Evolutionary conservation across 1,140 invertebrate species (phyloP).

Genomic region (Anthonomus grandis): DNA sequence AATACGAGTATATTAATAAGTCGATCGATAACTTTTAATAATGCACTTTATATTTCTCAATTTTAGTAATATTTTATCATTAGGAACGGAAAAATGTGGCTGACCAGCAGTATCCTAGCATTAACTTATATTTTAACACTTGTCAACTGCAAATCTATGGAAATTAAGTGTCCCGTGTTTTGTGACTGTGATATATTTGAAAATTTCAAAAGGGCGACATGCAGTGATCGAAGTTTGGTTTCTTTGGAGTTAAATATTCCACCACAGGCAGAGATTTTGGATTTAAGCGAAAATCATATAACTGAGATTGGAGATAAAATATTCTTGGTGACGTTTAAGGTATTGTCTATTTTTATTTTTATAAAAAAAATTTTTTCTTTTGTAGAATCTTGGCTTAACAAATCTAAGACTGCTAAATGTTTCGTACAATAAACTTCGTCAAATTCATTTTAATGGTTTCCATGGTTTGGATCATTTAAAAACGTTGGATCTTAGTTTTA

Average conservation of each 20-base stretch:
- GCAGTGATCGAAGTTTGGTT: constrained; percentile 51
- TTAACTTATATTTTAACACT: too few species aligned
- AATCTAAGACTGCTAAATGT: constrained; percentile 36
- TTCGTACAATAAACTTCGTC: constrained; percentile 32
- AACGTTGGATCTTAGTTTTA: constrained; percentile 38
- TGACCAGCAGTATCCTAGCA: too few species aligned
- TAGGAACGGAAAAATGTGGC: too few species aligned
- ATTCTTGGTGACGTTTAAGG: constrained; percentile 53
- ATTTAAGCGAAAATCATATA: constrained; percentile 52
- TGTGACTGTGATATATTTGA: constrained; percentile 53
- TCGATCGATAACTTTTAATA: too few species aligned
- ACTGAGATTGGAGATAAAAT: constrained; percentile 52
- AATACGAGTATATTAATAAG: too few species aligned
- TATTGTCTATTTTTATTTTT: neutral
- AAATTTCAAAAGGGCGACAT: constrained; percentile 51
- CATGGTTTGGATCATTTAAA: constrained; percentile 30
- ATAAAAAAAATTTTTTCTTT: neutral
- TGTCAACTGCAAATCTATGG: neutral
- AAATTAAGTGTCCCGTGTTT: constrained; percentile 49
- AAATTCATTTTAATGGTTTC: constrained; percentile 36
- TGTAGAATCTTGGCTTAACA: constrained; percentile 32
- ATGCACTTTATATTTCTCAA: too few species aligned
- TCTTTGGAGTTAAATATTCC: constrained; percentile 51
- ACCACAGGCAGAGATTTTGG: constrained; percentile 50
- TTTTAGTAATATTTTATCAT: too few species aligned